Evolutionary conservation across 2,888 invertebrate genomes (phyloP).

Genomic region (Brachynemurus nebulosus): DNA sequence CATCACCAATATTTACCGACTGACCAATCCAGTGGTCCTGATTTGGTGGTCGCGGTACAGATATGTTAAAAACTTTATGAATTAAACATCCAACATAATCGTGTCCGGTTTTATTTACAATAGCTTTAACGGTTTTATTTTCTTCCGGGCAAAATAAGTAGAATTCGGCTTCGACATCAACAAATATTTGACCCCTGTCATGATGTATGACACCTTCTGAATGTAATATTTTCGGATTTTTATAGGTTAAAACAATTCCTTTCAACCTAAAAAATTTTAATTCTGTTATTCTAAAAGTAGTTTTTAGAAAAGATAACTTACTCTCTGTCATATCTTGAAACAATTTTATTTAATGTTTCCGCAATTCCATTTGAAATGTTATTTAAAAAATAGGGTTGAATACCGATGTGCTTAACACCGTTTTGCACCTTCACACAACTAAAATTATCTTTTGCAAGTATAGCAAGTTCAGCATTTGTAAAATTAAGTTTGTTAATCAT

Average conservation of each 20-base stretch:
- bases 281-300: constrained; percentile 3
- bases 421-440: constrained; percentile 40
- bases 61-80: constrained; percentile 56
- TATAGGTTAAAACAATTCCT: constrained; percentile 52
- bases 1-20: constrained; percentile 41
- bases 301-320: constrained; percentile 27
- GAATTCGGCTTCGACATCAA: constrained; percentile 54
- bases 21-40: constrained; percentile 40
- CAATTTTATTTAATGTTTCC: constrained; percentile 41
- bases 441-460: too few species aligned
- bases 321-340: constrained; percentile 47
- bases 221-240: constrained; percentile 45
- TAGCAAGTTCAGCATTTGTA: too few species aligned
- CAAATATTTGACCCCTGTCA: constrained; percentile 47
- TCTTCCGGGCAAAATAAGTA: constrained; percentile 50
- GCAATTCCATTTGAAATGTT: constrained; percentile 43
- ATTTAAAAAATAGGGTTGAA: constrained; percentile 49
- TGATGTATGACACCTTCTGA: constrained; percentile 42
- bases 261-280: constrained; percentile 38
- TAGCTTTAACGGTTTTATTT: constrained; percentile 44
- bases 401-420: constrained; percentile 39
- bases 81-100: constrained; percentile 55
- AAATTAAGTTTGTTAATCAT: too few species aligned
- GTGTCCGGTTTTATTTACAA: constrained; percentile 50
- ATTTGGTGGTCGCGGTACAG: constrained; percentile 42